Evolutionary conservation across 2,797 vertebrate species (phyloP), one percentile per base, ranked within the genome.

Genomic region (Basileuterus tristriatus): DNA sequence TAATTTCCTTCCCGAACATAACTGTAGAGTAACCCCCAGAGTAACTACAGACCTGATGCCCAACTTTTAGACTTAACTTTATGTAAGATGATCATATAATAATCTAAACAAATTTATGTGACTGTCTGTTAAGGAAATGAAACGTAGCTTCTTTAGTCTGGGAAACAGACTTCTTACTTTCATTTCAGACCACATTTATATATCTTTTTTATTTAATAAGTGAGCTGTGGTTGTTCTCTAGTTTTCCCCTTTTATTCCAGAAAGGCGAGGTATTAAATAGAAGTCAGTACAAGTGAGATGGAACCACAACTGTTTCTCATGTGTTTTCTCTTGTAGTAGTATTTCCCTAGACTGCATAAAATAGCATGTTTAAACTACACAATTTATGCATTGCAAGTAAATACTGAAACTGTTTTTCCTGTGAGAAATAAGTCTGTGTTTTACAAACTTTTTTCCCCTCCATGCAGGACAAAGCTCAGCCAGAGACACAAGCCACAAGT

Each of bases 391-490:
- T 63, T 79, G 11, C 2, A 2, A 82, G n/a, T 87, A 72, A 76
- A 82, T 87, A 67, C 36, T 68, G 49, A 68, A 87, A 68, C 19
- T 36, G 15, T 9, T 76, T 75, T 64, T 58, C 1, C 52, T 92
- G 14, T 7, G 34, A 72, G 15, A 93, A 87, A 34, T 27, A 8
- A 62, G 29, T 36, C 18, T 34, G 1, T 63, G 15, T 12, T 62
- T 90, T 83, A 20, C 26, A 63, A 37, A 22, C 14, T 9, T 46
- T 37, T 87, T 78, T 79, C 32, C 7, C 49, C 80, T 53, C 80
- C 52, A 32, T 64, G n/a, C 95, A 98, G 99, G 99, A 99, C 97
- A 99, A 99, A 97, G 98, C 98, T 91, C 99, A 99, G 94, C 99
- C 99, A 0, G 99, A 99, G 97, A 99, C 98, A 11, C 99, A 99